phyloP scores from a whole-genome alignment of 2,113 vertebrate species.

The human (Homo sapiens) region GRCh38 chr1:246205001-246205500 shows the following conservation, averaged over 20 bases:
- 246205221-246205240: background rate
- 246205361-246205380: background rate
- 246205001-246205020: background rate
- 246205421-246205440: background rate
- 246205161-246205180: background rate
- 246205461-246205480: background rate
- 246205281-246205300: background rate
- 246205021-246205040: background rate
- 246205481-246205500: background rate
- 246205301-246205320: background rate
- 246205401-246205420: background rate
- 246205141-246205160: background rate
- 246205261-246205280: background rate
- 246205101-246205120: background rate
- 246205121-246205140: background rate
- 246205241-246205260: background rate
- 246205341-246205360: background rate
- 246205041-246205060: background rate
- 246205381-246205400: background rate
- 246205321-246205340: background rate
- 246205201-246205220: background rate
- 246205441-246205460: accelerated
- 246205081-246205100: background rate
- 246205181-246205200: background rate
- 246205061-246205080: background rate